Base-by-base conservation (phyloP, 1,140 invertebrate species). In the Orius laevigatus region DNA sequence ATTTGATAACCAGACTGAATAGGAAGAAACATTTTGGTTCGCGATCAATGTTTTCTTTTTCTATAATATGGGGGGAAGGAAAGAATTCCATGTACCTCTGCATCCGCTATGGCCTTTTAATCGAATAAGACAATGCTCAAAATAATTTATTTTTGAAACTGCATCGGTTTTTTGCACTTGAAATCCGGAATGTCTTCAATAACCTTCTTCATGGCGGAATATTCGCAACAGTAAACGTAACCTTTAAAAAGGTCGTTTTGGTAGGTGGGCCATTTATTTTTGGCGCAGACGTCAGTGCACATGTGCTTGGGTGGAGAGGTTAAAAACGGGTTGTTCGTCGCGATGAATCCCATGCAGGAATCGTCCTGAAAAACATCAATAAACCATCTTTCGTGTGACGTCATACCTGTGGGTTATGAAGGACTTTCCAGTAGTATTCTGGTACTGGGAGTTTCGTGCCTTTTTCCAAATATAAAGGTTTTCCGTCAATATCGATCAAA, bases 281-380 rank as follows among this genome's bases (percentile, higher is more conserved):
- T 16, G 6, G 9, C 12, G 33, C 56, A 57, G 19, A 54, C 46
- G 35, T 56, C 52, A 10, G 36, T 19, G 35, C 54, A 55, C 6
- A 52, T 31, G 2, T 19, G 12, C 25, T 49, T 46, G 5, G 54
- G 52, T 35, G 5, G 20, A 31, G 10, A 54, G 33, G 39, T 34
- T n/a, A 56, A 32, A 33, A 49, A 53, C 3, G 56, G 56, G 44
- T 58, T 56, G 50, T 58, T 58, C 18, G 53, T 50, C 1, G 47
- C 36, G 5, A 58, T 49, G 10, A 56, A 36, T n/a, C 40, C 56
- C 10, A 58, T 55, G 15, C 50, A 52, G 11, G 46, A 34, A 18
- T 52, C 25, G 33, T 52, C 46, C 10, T 31, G 10, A 38, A 38
- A 38, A 12, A 16, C 10, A 16, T 12, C 5, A 16, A 10, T 12